Evolutionary conservation across 2,797 vertebrate genomes (phyloP).

Genomic region (Staurois parvus): DNA sequence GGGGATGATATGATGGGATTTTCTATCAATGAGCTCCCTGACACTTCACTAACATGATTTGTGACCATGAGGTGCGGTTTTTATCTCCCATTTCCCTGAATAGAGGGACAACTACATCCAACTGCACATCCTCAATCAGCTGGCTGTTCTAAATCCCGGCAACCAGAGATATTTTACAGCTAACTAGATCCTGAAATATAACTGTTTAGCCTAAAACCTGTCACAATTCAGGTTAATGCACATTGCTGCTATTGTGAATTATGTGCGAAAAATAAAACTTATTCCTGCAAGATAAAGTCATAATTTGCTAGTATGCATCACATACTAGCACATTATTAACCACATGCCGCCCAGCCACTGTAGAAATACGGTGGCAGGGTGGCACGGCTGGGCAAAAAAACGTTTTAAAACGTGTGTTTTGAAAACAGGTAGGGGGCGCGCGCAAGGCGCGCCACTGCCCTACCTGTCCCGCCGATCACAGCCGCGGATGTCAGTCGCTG

Average conservation of each 20-base stretch:
- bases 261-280: neutral
- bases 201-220: neutral
- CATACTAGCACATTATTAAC: no score
- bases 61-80: conserved; percentile 37
- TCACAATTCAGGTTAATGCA: neutral
- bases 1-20: conserved; percentile 45
- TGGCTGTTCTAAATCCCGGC: neutral
- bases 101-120: conserved; percentile 8
- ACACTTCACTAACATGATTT: conserved; percentile 49
- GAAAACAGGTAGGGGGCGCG: no score
- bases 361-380: no score
- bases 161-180: neutral
- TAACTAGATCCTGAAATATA: neutral
- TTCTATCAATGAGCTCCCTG: conserved; percentile 37
- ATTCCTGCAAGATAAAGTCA: no score
- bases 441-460: no score
- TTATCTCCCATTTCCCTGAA: conserved; percentile 17
- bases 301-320: no score
- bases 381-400: no score
- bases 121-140: conserved; percentile 24
- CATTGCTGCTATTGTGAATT: neutral
- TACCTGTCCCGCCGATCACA: no score
- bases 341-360: no score
- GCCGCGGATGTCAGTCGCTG: no score
- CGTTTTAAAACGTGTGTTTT: no score